Conservation (phyloP, 2,888 invertebrate species). For the Dasypogon diadema region DNA sequence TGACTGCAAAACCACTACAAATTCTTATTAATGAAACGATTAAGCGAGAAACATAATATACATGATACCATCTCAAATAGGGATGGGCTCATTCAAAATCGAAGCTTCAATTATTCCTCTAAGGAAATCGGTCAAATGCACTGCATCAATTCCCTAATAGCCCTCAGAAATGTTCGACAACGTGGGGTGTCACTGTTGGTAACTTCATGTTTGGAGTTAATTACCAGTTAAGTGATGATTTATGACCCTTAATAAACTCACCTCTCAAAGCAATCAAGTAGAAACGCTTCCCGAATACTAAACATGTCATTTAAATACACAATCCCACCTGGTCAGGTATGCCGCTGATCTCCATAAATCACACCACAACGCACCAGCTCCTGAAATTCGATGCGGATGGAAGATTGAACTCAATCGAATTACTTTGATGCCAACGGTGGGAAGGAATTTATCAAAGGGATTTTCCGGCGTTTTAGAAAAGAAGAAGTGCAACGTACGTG, state of each 20-base stretch:
- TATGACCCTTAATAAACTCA: slow-evolving; percentile 42
- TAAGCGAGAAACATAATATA: too few relatives aligned
- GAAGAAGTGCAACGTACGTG: too few relatives aligned
- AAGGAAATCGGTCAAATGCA: too few relatives aligned
- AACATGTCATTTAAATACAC: slow-evolving; percentile 4
- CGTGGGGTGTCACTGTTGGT: background rate
- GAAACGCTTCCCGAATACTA: slow-evolving; percentile 17
- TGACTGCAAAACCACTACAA: too few relatives aligned
- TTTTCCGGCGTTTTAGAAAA: background rate
- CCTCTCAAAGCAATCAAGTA: slow-evolving; percentile 11
- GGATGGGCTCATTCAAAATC: too few relatives aligned
- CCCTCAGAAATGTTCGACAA: background rate
- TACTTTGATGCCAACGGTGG: background rate
- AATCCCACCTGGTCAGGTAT: slow-evolving; percentile 9
- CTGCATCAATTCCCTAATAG: slow-evolving; percentile 6
- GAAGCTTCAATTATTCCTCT: too few relatives aligned
- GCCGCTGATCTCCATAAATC: background rate
- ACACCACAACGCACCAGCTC: background rate
- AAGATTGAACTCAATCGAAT: background rate
- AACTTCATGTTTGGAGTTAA: slow-evolving; percentile 4
- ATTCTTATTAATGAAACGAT: too few relatives aligned
- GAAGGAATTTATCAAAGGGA: background rate
- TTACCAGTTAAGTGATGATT: slow-evolving; percentile 41
- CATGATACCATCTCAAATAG: too few relatives aligned
- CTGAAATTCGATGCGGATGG: background rate